These are phyloP conservation scores for Morpho deidamia DNA, from an alignment of 2,888 invertebrate species.

Conservation along the genomic window DNA sequence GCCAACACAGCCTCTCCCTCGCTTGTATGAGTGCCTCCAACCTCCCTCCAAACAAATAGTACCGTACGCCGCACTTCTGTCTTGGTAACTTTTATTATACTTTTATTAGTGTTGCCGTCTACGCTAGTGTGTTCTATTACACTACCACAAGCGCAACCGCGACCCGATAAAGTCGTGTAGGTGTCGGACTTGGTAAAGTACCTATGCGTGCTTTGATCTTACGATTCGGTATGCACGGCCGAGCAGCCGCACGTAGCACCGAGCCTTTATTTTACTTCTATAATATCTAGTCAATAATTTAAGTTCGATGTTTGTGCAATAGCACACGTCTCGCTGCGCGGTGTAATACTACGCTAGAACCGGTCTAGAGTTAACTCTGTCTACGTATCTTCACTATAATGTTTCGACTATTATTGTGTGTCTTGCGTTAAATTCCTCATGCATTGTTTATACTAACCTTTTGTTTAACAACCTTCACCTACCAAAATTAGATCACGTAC, in stretches of 20 bases:
- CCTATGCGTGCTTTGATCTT: conserved; percentile 78
- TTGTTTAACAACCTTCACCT: conserved; percentile 27
- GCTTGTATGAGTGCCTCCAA: conserved; percentile 72
- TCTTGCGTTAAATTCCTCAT: conserved; percentile 10
- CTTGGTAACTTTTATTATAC: conserved; percentile 73
- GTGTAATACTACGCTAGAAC: conserved; percentile 33
- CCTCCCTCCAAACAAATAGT: conserved; percentile 77
- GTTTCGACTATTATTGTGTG: conserved; percentile 11
- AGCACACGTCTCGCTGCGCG: conserved; percentile 53
- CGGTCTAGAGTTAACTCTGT: conserved; percentile 25
- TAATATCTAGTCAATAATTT: conserved; percentile 74
- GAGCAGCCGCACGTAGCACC: conserved; percentile 68
- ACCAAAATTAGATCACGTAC: conserved; percentile 33
- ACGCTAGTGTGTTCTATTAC: conserved; percentile 53
- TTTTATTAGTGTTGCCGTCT: conserved; percentile 59
- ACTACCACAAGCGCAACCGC: conserved; percentile 39
- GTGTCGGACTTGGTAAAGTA: conserved; percentile 72
- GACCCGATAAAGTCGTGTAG: conserved; percentile 49
- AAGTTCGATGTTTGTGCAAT: conserved; percentile 71
- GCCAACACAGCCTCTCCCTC: conserved; percentile 71
- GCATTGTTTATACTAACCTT: conserved; percentile 21
- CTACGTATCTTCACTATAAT: conserved; percentile 17
- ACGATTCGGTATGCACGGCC: conserved; percentile 77
- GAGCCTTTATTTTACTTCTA: conserved; percentile 69
- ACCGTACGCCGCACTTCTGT: conserved; percentile 73